Conservation (phyloP, 1,140 invertebrate species). For the Lepidotrigona ventralis region DNA sequence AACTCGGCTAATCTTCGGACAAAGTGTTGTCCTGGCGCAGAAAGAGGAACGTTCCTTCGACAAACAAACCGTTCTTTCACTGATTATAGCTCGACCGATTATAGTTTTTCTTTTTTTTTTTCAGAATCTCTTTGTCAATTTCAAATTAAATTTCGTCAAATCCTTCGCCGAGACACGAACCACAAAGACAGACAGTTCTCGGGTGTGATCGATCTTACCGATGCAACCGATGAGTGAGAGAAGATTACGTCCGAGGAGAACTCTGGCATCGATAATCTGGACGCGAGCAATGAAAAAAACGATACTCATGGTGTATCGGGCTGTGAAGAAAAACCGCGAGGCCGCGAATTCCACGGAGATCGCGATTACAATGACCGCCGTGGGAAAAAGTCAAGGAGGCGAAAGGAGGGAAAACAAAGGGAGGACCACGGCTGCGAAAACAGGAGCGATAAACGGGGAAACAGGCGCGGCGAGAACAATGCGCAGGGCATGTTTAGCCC, state of each 20-base stretch:
- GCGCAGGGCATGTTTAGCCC: constrained; percentile 29
- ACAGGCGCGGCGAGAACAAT: constrained; percentile 31
- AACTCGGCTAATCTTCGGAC: constrained; percentile 56
- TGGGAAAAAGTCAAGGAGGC: constrained; percentile 22
- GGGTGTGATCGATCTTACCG: not conserved
- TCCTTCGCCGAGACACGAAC: not conserved
- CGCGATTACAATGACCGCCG: constrained; percentile 9
- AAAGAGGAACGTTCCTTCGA: constrained; percentile 19
- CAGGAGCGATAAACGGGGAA: constrained; percentile 24
- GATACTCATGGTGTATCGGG: not conserved
- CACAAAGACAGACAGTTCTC: not conserved
- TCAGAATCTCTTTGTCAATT: not conserved
- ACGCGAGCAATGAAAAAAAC: not conserved
- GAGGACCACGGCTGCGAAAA: not conserved
- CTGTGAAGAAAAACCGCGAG: constrained; percentile 6
- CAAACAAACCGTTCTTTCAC: not conserved
- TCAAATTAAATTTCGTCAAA: not conserved
- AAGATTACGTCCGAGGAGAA: not conserved
- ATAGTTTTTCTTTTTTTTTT: no score
- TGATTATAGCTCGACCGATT: not conserved
- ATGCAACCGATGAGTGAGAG: not conserved
- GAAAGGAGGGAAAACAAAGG: constrained; percentile 17
- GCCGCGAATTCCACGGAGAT: not conserved
- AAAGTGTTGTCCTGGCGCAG: constrained; percentile 37
- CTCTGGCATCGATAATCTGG: not conserved